Conservation (phyloP, 1,140 invertebrate species). For the Diachasma alloeum region DNA sequence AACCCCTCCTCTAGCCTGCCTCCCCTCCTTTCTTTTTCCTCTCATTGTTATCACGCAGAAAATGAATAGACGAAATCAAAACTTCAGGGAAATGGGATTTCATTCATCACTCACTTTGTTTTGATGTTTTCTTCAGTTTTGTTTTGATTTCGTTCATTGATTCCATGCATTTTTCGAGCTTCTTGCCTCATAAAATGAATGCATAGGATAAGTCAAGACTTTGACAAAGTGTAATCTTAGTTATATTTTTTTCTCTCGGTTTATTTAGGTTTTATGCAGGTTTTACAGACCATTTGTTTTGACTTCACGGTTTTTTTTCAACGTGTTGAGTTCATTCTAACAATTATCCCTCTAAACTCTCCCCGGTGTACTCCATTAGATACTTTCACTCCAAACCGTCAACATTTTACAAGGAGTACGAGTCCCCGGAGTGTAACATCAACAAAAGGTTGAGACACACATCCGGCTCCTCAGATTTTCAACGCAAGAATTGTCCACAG, state of each 20-base stretch:
- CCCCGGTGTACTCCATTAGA: neutral
- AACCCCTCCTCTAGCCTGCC: no score
- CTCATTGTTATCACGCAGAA: neutral
- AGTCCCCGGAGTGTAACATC: neutral
- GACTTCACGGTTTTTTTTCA: no score
- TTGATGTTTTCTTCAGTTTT: neutral
- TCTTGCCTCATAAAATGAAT: no score
- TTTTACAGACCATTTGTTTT: no score
- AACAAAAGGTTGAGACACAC: conserved; percentile 4
- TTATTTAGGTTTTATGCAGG: no score
- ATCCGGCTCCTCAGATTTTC: neutral
- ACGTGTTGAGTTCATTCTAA: neutral
- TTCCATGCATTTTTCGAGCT: no score
- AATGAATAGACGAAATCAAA: neutral
- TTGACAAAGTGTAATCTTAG: no score
- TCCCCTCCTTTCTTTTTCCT: no score
- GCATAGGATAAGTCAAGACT: no score
- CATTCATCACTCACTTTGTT: neutral
- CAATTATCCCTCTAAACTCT: neutral
- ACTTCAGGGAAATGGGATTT: neutral
- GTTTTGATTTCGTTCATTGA: no score
- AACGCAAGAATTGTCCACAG: conserved; percentile 24
- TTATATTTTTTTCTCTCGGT: no score
- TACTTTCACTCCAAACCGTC: neutral
- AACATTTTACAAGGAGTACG: neutral